These are phyloP conservation scores for Drosophila watanabei DNA, from an alignment of 1,140 invertebrate species.

Conservation along the genomic window DNA sequence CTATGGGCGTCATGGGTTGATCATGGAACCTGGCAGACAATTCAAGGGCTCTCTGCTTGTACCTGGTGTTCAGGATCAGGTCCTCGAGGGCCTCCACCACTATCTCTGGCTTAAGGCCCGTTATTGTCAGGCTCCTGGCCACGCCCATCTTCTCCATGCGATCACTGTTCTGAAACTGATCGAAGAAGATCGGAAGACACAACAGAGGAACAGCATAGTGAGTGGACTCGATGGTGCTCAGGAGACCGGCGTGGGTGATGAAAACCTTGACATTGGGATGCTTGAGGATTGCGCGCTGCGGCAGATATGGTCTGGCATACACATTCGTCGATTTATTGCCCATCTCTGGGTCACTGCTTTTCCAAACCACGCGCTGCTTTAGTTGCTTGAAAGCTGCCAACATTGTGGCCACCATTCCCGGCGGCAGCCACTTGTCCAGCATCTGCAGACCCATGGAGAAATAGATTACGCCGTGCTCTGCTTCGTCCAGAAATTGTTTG, in stretches of 20 bases:
- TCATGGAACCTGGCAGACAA: slow-evolving; percentile 87
- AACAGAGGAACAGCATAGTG: slow-evolving; percentile 57
- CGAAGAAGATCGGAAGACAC: slow-evolving; percentile 55
- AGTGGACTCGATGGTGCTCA: slow-evolving; percentile 86
- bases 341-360: slow-evolving; percentile 81
- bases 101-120: slow-evolving; percentile 8
- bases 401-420: slow-evolving; percentile 73
- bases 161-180: slow-evolving; percentile 59
- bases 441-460: slow-evolving; percentile 88
- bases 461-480: slow-evolving; percentile 87
- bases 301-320: slow-evolving; percentile 86
- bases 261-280: slow-evolving; percentile 86
- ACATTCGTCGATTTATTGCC: slow-evolving; percentile 87
- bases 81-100: slow-evolving; percentile 19
- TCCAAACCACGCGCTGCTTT: slow-evolving; percentile 86
- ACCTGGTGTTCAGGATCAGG: slow-evolving; percentile 35
- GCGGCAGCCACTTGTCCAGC: slow-evolving; percentile 85
- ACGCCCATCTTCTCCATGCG: slow-evolving; percentile 87
- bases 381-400: slow-evolving; percentile 33
- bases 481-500: slow-evolving; percentile 87
- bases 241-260: slow-evolving; percentile 87
- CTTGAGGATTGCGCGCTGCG: slow-evolving; percentile 86
- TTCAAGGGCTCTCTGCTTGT: slow-evolving; percentile 41
- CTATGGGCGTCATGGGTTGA: slow-evolving; percentile 86
- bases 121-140: slow-evolving; percentile 54